Evolutionary conservation across 1,140 invertebrate species (phyloP).

Genomic region (Steinernema khuongi): DNA sequence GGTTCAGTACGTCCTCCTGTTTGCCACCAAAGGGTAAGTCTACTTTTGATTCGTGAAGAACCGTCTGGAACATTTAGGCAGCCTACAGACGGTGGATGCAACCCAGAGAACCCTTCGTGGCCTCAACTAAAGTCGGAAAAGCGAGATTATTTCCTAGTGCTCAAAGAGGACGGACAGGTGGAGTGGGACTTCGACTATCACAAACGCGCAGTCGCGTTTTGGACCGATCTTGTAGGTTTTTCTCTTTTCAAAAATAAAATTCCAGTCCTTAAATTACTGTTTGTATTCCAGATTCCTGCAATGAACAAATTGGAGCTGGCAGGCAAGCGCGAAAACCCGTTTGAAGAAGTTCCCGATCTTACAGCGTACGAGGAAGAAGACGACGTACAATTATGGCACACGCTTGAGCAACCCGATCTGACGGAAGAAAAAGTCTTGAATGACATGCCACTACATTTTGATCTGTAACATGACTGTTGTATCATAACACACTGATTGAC

Average conservation of each 20-base stretch:
- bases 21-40: background rate
- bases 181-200: slow-evolving; percentile 6
- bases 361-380: slow-evolving; percentile 6
- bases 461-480: background rate
- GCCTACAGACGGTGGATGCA: background rate
- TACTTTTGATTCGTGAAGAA: background rate
- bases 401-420: background rate
- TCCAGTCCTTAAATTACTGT: too few species aligned
- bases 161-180: background rate
- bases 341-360: slow-evolving; percentile 3
- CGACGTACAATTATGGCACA: slow-evolving; percentile 6
- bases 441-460: background rate
- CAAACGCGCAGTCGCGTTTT: background rate
- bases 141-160: background rate
- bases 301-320: background rate
- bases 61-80: background rate
- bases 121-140: background rate
- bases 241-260: too few species aligned
- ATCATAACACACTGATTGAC: background rate
- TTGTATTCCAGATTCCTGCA: background rate
- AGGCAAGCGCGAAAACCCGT: background rate
- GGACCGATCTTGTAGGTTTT: background rate
- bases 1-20: background rate
- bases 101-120: background rate
- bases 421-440: slow-evolving; percentile 5